A percentile compares a stretch with the other conserved stretches of the same genome.
These are phyloP conservation scores for Cairina moschata DNA, from an alignment of 2,113 vertebrate species.

Conservation along the genomic window DNA sequence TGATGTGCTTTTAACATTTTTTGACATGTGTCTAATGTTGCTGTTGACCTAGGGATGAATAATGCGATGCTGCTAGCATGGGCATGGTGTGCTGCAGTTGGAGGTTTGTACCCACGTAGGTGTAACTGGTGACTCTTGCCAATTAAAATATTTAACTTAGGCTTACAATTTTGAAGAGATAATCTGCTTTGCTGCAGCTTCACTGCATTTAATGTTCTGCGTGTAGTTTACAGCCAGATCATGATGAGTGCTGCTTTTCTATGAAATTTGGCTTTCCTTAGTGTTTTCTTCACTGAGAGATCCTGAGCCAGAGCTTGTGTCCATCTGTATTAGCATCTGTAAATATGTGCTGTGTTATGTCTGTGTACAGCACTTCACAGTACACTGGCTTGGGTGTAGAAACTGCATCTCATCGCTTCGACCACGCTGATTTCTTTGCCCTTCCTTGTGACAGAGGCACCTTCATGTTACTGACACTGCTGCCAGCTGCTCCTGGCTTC, in stretches of 20 bases:
- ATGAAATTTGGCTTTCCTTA: not conserved
- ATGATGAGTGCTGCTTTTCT: not conserved
- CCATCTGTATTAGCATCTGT: not conserved
- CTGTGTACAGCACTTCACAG: not conserved
- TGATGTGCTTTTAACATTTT: slow-evolving; percentile 27
- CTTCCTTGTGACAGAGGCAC: not conserved
- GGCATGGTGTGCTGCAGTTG: not conserved
- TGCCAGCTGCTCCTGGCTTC: not conserved
- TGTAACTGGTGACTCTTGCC: not conserved
- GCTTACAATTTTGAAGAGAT: not conserved
- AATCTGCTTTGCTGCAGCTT: not conserved
- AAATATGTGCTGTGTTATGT: not conserved
- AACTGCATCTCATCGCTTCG: not conserved
- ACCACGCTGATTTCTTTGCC: not conserved
- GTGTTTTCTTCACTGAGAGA: too few relatives aligned
- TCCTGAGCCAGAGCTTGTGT: too few relatives aligned
- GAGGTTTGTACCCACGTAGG: rapidly evolving
- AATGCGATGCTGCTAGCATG: not conserved
- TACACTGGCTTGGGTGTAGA: not conserved
- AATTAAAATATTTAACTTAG: not conserved
- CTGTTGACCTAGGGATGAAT: slow-evolving; percentile 7
- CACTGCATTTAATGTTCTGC: not conserved
- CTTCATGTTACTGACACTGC: not conserved
- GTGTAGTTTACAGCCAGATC: not conserved
- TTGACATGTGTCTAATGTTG: not conserved